Percentiles rank a stretch among this genome's conserved stretches.
Conservation (phyloP, 1,140 invertebrate genomes). For the Sminthurinus signatus region DNA sequence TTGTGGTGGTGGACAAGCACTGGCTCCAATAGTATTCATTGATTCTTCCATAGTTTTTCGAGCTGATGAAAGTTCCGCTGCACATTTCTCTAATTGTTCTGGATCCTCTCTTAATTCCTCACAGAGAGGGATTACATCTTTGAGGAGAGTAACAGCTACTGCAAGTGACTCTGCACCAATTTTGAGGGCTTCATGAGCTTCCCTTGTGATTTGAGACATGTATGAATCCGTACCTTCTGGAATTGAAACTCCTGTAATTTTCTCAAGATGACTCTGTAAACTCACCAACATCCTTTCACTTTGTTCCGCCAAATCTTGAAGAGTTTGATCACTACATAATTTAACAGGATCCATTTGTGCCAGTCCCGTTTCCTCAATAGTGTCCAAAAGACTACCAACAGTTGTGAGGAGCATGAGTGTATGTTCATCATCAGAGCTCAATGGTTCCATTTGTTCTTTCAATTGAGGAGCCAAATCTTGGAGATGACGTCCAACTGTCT, state of each 20-base stretch:
- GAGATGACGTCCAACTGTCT: neutral
- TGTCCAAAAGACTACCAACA: constrained; percentile 2
- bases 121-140: constrained; percentile 3
- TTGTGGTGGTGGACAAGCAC: no score
- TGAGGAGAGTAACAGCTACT: neutral
- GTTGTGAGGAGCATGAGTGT: constrained; percentile 8
- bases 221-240: neutral
- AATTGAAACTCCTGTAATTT: neutral
- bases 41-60: neutral
- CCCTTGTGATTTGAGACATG: constrained; percentile 7
- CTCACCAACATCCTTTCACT: neutral
- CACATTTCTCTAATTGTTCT: neutral
- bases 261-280: neutral
- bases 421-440: neutral
- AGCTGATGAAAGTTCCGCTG: neutral
- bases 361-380: constrained; percentile 11
- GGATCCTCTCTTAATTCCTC: neutral
- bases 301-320: neutral
- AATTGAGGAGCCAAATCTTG: neutral
- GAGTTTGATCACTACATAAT: constrained; percentile 5
- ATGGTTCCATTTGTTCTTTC: neutral
- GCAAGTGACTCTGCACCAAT: constrained; percentile 7
- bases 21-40: neutral
- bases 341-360: constrained; percentile 8
- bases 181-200: constrained; percentile 4